A percentile compares a stretch with the other conserved stretches of the same genome.
Conservation (phyloP, 2,113 vertebrate genomes). For the Trachemys scripta region DNA sequence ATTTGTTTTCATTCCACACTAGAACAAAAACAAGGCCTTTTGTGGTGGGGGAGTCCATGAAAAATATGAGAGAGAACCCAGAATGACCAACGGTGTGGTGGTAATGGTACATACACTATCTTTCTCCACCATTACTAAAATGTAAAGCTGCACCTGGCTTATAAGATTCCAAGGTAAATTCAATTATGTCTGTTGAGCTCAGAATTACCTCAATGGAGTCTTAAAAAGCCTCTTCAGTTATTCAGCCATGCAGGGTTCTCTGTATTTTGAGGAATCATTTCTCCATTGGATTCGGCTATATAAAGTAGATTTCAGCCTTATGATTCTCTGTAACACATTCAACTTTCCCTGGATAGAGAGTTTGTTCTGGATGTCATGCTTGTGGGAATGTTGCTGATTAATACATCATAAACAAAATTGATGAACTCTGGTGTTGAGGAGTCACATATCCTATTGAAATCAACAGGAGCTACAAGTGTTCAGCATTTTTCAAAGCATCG, state of each 20-base stretch:
- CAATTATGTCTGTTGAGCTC: conserved; percentile 12
- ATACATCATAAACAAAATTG: conserved; percentile 9
- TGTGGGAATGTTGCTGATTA: neutral
- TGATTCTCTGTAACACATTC: conserved; percentile 14
- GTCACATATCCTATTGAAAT: too few relatives aligned
- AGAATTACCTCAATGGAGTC: neutral
- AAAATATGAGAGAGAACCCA: too few relatives aligned
- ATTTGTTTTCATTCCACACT: too few relatives aligned
- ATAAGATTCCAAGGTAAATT: conserved; percentile 6
- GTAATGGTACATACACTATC: neutral
- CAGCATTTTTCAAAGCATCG: neutral
- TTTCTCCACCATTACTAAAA: neutral
- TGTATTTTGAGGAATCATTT: neutral
- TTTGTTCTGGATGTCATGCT: neutral
- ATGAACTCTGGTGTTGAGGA: neutral
- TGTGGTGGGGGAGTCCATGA: too few relatives aligned
- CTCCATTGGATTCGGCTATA: conserved; percentile 43
- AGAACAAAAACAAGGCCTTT: too few relatives aligned
- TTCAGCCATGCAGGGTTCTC: neutral
- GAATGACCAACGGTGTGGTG: too few relatives aligned
- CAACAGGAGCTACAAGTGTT: neutral
- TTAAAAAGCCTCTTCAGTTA: neutral
- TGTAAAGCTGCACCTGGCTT: neutral
- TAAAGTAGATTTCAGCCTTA: conserved; percentile 21
- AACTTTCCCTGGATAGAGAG: neutral